Conservation (phyloP, 1,140 invertebrate species). For the Apis cerana region DNA sequence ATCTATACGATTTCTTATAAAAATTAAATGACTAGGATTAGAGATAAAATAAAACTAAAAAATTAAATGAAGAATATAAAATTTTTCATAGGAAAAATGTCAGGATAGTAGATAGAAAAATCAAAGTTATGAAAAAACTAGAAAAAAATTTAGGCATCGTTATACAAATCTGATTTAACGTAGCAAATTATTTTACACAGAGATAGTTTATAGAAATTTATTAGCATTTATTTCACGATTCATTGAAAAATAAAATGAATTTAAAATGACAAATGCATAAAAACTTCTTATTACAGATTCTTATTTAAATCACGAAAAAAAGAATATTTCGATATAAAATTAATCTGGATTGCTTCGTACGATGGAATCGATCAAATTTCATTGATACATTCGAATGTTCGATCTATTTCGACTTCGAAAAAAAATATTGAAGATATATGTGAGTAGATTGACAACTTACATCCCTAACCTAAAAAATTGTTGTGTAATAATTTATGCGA, state of each 20-base stretch:
- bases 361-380: no score
- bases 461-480: no score
- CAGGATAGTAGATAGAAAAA: conserved; percentile 11
- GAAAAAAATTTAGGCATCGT: conserved; percentile 14
- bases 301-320: no score
- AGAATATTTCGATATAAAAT: no score
- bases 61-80: no score
- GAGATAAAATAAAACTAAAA: no score
- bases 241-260: neutral
- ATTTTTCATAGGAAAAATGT: conserved; percentile 14
- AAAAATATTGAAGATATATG: no score
- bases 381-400: no score
- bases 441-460: neutral
- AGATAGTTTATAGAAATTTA: conserved; percentile 21
- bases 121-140: conserved; percentile 20
- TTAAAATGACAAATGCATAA: neutral
- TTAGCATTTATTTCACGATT: conserved; percentile 1
- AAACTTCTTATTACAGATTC: no score
- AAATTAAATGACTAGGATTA: no score
- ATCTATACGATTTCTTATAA: no score
- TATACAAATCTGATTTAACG: conserved; percentile 24
- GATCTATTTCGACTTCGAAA: neutral
- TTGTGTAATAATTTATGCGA: neutral
- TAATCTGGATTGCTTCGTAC: no score
- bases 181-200: neutral